Percentiles rank a stretch among this genome's conserved stretches.
Evolutionary conservation across 2,797 vertebrate genomes (phyloP).

Genomic region (Sebastes kiyomatsui): DNA sequence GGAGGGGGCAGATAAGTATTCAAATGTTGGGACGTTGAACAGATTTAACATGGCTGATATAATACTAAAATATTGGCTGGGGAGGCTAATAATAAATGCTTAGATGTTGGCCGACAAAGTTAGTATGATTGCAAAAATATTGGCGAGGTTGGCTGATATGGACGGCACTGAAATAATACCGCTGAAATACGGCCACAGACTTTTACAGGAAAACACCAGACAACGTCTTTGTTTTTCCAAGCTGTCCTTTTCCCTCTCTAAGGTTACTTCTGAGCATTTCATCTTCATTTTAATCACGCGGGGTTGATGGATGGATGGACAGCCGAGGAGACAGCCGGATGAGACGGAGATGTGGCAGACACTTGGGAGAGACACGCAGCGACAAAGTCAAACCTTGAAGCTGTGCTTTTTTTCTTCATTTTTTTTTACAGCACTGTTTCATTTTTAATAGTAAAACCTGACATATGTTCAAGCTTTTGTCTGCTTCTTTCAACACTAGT

Average conservation of each 20-base stretch:
- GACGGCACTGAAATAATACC: constrained; percentile 36
- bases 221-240: constrained; percentile 10
- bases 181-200: constrained; percentile 7
- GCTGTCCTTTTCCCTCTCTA: constrained; percentile 4
- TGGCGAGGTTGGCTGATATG: constrained; percentile 46
- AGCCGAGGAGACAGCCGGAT: constrained; percentile 13
- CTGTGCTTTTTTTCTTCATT: not conserved
- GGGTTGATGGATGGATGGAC: constrained; percentile 28
- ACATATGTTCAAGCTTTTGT: constrained; percentile 27
- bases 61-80: constrained; percentile 52
- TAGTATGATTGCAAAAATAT: constrained; percentile 70
- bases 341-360: not conserved
- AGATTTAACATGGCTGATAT: constrained; percentile 51
- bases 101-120: constrained; percentile 57
- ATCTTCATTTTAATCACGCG: not conserved
- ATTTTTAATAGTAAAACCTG: constrained; percentile 35
- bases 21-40: constrained; percentile 47
- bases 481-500: not conserved
- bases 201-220: constrained; percentile 28
- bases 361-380: not conserved
- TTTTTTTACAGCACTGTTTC: not conserved
- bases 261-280: constrained; percentile 10
- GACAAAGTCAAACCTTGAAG: constrained; percentile 28
- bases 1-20: constrained; percentile 23
- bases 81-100: constrained; percentile 46